Conservation (phyloP, 2,797 vertebrate species). For the Cetoscarus ocellatus region DNA sequence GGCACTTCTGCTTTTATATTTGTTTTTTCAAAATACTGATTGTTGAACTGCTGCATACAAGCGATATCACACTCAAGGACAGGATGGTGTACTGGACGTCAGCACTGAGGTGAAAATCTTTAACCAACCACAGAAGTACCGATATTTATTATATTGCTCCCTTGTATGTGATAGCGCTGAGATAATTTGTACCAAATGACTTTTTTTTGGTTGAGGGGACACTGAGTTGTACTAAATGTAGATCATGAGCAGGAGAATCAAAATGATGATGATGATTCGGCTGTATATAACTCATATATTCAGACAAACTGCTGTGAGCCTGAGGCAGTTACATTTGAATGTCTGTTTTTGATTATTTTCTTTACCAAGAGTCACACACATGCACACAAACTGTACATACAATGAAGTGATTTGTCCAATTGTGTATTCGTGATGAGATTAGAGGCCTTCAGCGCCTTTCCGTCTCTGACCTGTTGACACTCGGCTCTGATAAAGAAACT, state of each 20-base stretch:
- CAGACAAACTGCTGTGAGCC: neutral
- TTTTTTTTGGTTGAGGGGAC: neutral
- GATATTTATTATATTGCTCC: too few species aligned
- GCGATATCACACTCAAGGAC: too few species aligned
- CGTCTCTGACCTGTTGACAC: constrained; percentile 44
- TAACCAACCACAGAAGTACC: too few species aligned
- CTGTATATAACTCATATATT: too few species aligned
- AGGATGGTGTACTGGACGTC: too few species aligned
- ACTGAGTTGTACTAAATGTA: neutral
- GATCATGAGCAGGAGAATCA: neutral
- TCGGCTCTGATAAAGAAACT: constrained; percentile 40
- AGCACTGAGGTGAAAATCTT: too few species aligned
- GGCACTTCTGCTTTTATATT: too few species aligned
- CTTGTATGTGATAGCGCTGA: too few species aligned
- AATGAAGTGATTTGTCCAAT: constrained; percentile 1
- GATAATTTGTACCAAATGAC: neutral
- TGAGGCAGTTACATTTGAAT: neutral
- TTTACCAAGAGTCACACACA: neutral
- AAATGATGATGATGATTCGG: too few species aligned
- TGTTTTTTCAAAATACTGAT: too few species aligned
- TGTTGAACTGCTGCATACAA: too few species aligned
- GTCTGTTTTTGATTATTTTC: neutral
- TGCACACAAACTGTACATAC: neutral
- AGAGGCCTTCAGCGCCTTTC: constrained; percentile 4
- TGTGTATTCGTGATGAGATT: constrained; percentile 38